Conservation (phyloP, 2,888 invertebrate species). For the Metopia argyrocephala region DNA sequence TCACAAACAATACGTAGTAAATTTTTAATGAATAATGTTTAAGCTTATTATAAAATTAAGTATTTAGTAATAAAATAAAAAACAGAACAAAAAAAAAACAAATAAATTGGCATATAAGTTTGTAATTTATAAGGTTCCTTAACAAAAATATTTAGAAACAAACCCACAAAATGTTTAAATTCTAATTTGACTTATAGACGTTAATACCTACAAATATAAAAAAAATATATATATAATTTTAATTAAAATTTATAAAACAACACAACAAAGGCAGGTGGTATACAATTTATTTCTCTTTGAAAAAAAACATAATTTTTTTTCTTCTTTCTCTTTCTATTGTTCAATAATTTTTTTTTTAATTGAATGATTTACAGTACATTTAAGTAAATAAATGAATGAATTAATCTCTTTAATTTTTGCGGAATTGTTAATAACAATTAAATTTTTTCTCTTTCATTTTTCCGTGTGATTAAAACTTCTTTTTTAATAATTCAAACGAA, state of each 20-base stretch:
- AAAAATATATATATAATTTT: too few relatives aligned
- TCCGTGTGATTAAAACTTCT: neutral
- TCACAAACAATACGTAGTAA: slow-evolving; percentile 58
- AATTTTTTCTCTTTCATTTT: slow-evolving; percentile 1
- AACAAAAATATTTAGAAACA: slow-evolving; percentile 6
- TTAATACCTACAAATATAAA: too few relatives aligned
- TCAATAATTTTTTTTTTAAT: too few relatives aligned
- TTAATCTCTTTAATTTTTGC: slow-evolving; percentile 9
- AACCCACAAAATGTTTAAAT: neutral
- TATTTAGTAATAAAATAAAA: neutral
- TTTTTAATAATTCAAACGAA: too few relatives aligned
- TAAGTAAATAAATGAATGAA: slow-evolving; percentile 2
- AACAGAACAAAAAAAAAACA: slow-evolving; percentile 19
- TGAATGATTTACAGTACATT: too few relatives aligned
- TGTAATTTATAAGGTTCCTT: slow-evolving; percentile 50
- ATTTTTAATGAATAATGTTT: slow-evolving; percentile 38
- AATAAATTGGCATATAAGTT: slow-evolving; percentile 2
- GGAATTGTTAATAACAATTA: slow-evolving; percentile 14
- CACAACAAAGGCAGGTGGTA: too few relatives aligned
- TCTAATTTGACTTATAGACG: neutral
- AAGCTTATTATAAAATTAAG: slow-evolving; percentile 43
- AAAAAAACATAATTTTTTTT: too few relatives aligned
- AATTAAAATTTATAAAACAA: too few relatives aligned
- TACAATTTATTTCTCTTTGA: too few relatives aligned
- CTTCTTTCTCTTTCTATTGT: too few relatives aligned